These are phyloP conservation scores for Microctonus aethiopoides DNA, from an alignment of 2,888 invertebrate genomes.

Conservation along the genomic window DNA sequence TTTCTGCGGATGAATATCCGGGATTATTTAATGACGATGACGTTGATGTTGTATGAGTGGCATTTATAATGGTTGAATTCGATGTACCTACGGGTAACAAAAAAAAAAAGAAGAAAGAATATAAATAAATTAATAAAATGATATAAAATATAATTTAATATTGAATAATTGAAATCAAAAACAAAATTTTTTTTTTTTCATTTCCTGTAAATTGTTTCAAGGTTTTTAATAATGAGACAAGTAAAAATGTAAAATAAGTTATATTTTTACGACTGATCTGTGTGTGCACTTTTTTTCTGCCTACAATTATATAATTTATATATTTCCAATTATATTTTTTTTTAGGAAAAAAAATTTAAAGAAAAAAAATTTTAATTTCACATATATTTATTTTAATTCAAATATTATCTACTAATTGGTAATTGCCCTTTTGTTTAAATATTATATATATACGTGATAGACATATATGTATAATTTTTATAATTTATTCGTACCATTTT, in stretches of 20 bases:
- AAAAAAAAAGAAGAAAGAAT: conserved; percentile 3
- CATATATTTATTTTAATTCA: background rate
- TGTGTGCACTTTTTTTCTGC: no score
- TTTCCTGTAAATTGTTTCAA: background rate
- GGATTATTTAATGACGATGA: conserved; percentile 31
- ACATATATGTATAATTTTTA: no score
- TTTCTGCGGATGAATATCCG: conserved; percentile 26
- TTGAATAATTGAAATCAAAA: background rate
- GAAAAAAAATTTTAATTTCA: no score
- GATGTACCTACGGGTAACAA: conserved; percentile 32
- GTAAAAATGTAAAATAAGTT: conserved; percentile 63
- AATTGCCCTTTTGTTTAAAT: conserved; percentile 13
- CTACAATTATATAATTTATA: no score
- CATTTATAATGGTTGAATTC: conserved; percentile 46
- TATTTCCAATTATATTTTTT: no score
- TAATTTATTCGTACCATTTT: background rate
- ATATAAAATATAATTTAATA: background rate
- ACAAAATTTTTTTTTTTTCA: background rate
- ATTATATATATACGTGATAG: no score
- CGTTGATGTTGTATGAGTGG: conserved; percentile 43
- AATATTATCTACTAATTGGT: conserved; percentile 26
- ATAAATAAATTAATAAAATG: background rate
- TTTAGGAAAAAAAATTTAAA: no score
- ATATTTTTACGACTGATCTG: no score
- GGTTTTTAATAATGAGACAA: conserved; percentile 46